These are phyloP conservation scores for Budorcas taxicolor DNA, from an alignment of 2,113 vertebrate genomes.

Conservation along the genomic window DNA sequence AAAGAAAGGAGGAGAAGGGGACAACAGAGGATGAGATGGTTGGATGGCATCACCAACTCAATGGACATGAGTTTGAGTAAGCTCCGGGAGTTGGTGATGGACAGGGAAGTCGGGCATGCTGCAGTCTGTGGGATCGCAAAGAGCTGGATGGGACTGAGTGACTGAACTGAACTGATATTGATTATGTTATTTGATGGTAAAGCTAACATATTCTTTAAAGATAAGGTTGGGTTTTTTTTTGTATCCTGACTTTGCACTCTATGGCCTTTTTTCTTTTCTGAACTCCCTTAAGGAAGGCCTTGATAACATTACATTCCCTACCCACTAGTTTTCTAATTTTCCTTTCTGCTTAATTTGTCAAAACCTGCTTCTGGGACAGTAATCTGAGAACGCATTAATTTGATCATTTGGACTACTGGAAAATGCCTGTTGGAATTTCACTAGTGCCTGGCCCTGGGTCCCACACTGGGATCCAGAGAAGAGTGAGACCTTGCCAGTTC, in stretches of 20 bases:
- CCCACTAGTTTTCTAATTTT: neutral
- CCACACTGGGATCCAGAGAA: neutral
- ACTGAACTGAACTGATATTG: neutral
- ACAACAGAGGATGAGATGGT: neutral
- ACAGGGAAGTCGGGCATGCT: rapidly evolving
- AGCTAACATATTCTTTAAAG: neutral
- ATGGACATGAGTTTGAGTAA: neutral
- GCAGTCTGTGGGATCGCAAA: neutral
- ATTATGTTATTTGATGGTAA: neutral
- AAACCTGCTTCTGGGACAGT: neutral
- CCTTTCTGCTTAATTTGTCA: neutral
- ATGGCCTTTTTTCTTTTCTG: neutral
- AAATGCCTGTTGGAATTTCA: neutral
- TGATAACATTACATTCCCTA: neutral
- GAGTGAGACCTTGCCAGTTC: neutral
- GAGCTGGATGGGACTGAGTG: neutral
- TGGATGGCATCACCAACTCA: neutral
- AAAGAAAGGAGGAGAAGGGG: neutral
- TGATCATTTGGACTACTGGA: neutral
- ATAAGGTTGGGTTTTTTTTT: neutral
- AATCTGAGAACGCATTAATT: neutral
- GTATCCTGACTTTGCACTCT: neutral
- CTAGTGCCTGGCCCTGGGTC: neutral
- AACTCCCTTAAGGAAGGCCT: neutral
- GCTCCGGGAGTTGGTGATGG: neutral